A percentile compares a stretch with the other conserved stretches of the same genome.
Conservation (phyloP, 2,888 invertebrate species). For the Acrobasis repandana region DNA sequence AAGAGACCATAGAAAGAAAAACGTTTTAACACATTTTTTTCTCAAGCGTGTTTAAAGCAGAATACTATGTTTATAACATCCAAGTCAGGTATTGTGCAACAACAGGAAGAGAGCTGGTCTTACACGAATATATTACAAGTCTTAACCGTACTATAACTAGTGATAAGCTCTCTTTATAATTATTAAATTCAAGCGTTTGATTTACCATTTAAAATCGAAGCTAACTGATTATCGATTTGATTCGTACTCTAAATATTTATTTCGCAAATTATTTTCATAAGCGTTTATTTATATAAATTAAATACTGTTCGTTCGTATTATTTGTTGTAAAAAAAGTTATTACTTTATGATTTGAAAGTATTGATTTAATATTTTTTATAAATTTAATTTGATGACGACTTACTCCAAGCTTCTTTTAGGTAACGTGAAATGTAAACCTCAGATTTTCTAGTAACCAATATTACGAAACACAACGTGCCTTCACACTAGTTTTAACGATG, state of each 20-base stretch:
- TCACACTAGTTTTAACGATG: too few relatives aligned
- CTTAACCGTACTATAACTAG: slow-evolving; percentile 35
- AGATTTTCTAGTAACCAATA: background rate
- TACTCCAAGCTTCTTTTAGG: background rate
- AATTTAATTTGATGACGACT: background rate
- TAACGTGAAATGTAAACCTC: background rate
- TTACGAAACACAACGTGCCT: too few relatives aligned
- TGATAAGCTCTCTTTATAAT: slow-evolving; percentile 40
- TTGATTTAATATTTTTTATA: background rate
- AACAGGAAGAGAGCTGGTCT: slow-evolving; percentile 33
- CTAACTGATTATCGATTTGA: slow-evolving; percentile 2
- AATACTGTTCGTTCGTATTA: slow-evolving; percentile 13
- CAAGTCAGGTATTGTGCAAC: slow-evolving; percentile 31
- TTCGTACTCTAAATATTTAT: slow-evolving; percentile 5
- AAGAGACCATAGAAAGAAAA: too few relatives aligned
- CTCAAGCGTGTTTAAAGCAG: background rate
- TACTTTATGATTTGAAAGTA: background rate
- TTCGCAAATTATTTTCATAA: slow-evolving; percentile 14
- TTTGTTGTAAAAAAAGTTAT: background rate
- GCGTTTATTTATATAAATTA: slow-evolving; percentile 9
- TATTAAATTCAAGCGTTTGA: slow-evolving; percentile 30
- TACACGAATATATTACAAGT: slow-evolving; percentile 30
- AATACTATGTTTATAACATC: slow-evolving; percentile 1
- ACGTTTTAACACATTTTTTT: too few relatives aligned
- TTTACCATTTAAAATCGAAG: slow-evolving; percentile 17